Evolutionary conservation across 2,113 vertebrate genomes (phyloP), one percentile per base, ranked within the genome.

Genomic region (Hemicordylus capensis): DNA sequence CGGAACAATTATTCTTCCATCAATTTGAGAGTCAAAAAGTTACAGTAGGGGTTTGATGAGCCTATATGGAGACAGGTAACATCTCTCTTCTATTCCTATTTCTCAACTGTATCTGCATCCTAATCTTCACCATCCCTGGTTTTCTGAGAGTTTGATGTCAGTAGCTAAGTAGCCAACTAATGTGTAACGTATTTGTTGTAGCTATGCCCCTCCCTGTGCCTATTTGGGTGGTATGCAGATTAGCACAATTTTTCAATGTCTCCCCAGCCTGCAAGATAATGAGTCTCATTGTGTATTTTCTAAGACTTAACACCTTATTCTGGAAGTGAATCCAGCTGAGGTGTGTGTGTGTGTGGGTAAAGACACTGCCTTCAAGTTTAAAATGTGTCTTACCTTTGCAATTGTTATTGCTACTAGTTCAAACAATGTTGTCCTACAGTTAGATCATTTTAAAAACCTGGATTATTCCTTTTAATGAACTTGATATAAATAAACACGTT

Each of bases 21-120:
- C 92, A 86, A 69, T 93, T 89, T 94, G 91, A 91, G 89, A 95
- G 90, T 94, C 89, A 93, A 88, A 95, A 95, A 90, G 88, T 92
- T 95, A 84, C 48, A 93, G 87, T 31, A 69, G 84, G 88, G 80
- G 90, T 83, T 93, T 85, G 85, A n/a, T 48, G 95, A 93, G 22
- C 39, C 92, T 85, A 34, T 85, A 69, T 89, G 75, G 22, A 61
- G 82, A 86, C 90, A 94, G 93, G 92, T 95, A 93, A 93, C 34
- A 74, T 82, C 51, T 74, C 79, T 91, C 78, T 89, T 9, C 92
- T 85, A 90, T 91, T 90, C n/a, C 77, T 76, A 84, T 83, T 82
- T 86, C 81, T 79, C 78, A 51, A 31, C 67, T 83, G 87, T 88
- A 83, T 79, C 85, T 90, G 73, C 84, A 0, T 80, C 3, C 66